phyloP scores from a whole-genome alignment of 2,888 invertebrate species.

The Strigamia transsilvanica region DNA sequence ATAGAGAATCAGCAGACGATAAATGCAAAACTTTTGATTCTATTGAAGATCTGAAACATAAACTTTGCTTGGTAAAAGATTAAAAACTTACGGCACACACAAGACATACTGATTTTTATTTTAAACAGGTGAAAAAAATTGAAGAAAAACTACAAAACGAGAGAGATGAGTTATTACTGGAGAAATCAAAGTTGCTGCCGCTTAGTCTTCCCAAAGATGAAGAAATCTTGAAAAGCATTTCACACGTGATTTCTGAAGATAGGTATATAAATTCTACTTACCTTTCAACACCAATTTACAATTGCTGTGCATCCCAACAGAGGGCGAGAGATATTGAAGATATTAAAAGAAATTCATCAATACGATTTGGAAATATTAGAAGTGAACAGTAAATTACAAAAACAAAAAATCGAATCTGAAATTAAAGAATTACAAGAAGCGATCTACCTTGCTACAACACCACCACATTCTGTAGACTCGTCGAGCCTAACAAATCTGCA shows the following conservation, averaged over 20 bases:
- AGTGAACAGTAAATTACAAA: neutral
- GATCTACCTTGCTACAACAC: neutral
- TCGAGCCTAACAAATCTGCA: neutral
- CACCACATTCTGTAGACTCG: neutral
- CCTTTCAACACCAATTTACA: neutral
- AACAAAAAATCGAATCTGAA: neutral
- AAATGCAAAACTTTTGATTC: neutral
- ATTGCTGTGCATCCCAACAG: neutral
- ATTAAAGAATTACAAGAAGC: neutral
- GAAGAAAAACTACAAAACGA: neutral
- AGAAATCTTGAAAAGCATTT: neutral
- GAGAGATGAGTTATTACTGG: neutral
- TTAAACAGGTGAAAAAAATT: neutral
- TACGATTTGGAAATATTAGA: constrained; percentile 14
- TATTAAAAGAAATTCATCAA: constrained; percentile 12
- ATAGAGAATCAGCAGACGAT: neutral
- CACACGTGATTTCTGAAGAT: neutral
- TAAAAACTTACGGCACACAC: neutral
- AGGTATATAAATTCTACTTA: neutral
- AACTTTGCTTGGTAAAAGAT: neutral
- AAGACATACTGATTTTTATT: neutral
- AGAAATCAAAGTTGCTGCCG: constrained; percentile 7
- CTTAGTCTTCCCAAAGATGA: neutral
- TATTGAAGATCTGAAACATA: neutral
- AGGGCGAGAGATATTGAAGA: neutral